These are phyloP conservation scores for Oxytorus armatus DNA, from an alignment of 2,888 invertebrate species.

Conservation along the genomic window DNA sequence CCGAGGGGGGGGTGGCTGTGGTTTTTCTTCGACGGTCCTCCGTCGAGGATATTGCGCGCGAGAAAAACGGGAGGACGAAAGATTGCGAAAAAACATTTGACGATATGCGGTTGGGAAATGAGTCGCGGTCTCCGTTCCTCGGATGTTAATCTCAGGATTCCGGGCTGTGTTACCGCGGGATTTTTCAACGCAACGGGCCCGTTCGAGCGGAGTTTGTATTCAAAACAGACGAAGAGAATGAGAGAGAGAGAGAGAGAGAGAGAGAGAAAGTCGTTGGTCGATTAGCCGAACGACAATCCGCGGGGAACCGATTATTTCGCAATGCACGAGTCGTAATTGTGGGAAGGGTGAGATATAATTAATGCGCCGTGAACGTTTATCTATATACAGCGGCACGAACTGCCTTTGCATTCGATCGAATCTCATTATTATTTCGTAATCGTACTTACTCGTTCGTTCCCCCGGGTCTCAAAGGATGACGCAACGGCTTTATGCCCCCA, in stretches of 20 bases:
- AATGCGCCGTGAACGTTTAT: too few relatives aligned
- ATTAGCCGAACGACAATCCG: too few relatives aligned
- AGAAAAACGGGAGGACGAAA: conserved; percentile 21
- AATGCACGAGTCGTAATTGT: conserved; percentile 9
- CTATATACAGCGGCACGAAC: too few relatives aligned
- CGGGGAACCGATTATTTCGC: conserved; percentile 41
- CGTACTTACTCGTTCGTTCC: conserved; percentile 48
- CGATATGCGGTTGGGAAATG: conserved; percentile 61
- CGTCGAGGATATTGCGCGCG: conserved; percentile 30
- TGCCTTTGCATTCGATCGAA: too few relatives aligned
- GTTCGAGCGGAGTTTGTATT: too few relatives aligned
- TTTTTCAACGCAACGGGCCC: too few relatives aligned
- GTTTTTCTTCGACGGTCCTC: too few relatives aligned
- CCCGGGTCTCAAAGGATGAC: conserved; percentile 14
- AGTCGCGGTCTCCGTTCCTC: conserved; percentile 42
- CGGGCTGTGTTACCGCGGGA: neutral
- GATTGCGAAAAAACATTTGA: conserved; percentile 64
- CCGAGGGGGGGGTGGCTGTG: too few relatives aligned
- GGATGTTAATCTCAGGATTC: conserved; percentile 60
- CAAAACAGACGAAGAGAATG: too few relatives aligned
- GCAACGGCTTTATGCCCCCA: conserved; percentile 2
- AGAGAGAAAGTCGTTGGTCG: too few relatives aligned
- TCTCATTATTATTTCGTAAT: too few relatives aligned
- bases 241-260: too few relatives aligned
- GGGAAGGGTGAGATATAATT: conserved; percentile 15